Evolutionary conservation across 1,140 invertebrate species (phyloP).

Genomic region (Macrocentrus cingulum): DNA sequence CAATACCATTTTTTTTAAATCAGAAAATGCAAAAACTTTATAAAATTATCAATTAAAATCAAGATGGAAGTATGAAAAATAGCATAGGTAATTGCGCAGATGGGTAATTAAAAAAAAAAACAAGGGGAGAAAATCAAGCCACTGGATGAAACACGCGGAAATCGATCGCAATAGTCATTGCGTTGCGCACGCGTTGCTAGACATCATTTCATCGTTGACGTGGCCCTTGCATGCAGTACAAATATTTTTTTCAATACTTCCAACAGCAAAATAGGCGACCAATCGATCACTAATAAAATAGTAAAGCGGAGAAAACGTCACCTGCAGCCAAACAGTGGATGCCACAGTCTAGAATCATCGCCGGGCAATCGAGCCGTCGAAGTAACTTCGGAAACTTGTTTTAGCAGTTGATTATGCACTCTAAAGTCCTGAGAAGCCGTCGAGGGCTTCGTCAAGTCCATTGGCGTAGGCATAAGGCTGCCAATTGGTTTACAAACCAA

Average conservation of each 20-base stretch:
- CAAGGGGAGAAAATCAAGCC: no score
- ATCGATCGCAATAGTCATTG: background rate
- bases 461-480: slow-evolving; percentile 52
- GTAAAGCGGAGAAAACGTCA: slow-evolving; percentile 45
- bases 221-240: background rate
- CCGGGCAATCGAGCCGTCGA: slow-evolving; percentile 46
- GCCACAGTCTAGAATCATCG: slow-evolving; percentile 66
- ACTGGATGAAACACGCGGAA: slow-evolving; percentile 6
- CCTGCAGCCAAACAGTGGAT: slow-evolving; percentile 69
- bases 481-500: slow-evolving; percentile 50
- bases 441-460: slow-evolving; percentile 47
- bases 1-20: no score
- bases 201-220: background rate
- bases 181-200: slow-evolving; percentile 12
- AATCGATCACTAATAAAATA: background rate
- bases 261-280: no score
- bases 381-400: slow-evolving; percentile 54
- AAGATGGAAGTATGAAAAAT: no score
- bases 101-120: no score
- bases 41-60: no score
- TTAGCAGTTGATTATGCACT: slow-evolving; percentile 48
- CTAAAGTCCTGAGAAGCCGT: slow-evolving; percentile 35
- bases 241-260: no score
- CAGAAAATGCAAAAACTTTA: no score
- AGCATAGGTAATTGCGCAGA: no score